Conservation (phyloP, 2,113 vertebrate species). For the Chlamydotis undulata region DNA sequence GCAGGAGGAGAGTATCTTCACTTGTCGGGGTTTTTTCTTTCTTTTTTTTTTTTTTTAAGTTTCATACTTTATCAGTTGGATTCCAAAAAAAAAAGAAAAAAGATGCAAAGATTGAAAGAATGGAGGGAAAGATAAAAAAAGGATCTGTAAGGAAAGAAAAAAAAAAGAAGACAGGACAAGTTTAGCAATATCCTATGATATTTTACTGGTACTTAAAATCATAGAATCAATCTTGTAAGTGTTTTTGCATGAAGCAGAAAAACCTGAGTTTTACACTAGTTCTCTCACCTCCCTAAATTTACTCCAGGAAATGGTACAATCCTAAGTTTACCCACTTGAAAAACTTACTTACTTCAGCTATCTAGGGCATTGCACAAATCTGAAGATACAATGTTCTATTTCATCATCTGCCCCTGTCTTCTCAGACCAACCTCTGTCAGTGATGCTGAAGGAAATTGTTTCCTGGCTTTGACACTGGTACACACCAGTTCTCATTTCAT, state of each 20-base stretch:
- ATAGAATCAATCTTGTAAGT: not conserved
- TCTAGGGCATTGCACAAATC: not conserved
- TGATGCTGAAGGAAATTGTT: not conserved
- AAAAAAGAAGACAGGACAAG: not conserved
- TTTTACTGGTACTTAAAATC: not conserved
- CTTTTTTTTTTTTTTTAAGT: not conserved
- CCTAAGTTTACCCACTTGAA: not conserved
- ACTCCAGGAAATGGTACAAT: not conserved
- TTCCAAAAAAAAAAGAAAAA: not conserved
- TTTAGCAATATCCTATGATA: not conserved
- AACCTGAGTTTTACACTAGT: not conserved
- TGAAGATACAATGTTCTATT: not conserved
- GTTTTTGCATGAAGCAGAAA: not conserved
- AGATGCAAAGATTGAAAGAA: constrained; percentile 42
- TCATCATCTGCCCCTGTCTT: not conserved
- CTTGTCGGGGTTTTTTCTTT: constrained; percentile 7
- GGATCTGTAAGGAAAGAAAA: not conserved
- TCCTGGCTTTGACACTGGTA: not conserved
- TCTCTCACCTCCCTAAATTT: not conserved
- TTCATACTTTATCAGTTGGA: constrained; percentile 16
- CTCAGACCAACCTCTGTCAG: not conserved
- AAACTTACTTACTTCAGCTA: not conserved
- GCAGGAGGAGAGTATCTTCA: constrained; percentile 52
- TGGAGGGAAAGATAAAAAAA: not conserved
- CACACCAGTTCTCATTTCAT: not conserved